phyloP scores from a whole-genome alignment of 2,888 invertebrate genomes.

The Apantesis nais region DNA sequence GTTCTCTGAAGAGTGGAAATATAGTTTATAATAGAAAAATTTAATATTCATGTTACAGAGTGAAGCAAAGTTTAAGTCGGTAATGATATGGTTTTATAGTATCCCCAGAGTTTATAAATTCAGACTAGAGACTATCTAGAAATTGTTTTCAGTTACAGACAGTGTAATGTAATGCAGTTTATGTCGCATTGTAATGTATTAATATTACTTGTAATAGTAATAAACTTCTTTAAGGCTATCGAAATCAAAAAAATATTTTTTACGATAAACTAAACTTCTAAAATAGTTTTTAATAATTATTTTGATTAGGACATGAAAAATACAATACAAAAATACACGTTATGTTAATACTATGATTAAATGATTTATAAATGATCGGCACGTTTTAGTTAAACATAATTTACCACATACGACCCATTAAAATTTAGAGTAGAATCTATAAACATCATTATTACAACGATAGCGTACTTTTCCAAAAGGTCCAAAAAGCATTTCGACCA shows the following conservation, averaged over 20 bases:
- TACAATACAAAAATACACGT: background rate
- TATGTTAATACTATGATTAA: too few species aligned
- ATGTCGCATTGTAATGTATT: background rate
- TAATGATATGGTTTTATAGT: conserved; percentile 27
- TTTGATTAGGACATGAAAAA: background rate
- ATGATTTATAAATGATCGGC: too few species aligned
- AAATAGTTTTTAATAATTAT: background rate
- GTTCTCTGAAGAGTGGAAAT: conserved; percentile 9
- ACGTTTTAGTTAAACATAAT: background rate
- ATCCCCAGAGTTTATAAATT: conserved; percentile 21
- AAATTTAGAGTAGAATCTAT: conserved; percentile 10
- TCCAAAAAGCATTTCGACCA: conserved; percentile 36
- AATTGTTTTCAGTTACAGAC: conserved; percentile 28
- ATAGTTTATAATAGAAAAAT: conserved; percentile 11
- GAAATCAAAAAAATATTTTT: background rate
- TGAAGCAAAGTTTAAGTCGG: conserved; percentile 23
- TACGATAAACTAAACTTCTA: background rate
- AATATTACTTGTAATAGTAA: background rate
- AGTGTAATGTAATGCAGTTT: conserved; percentile 45
- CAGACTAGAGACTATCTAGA: conserved; percentile 19
- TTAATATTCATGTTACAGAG: conserved; percentile 25
- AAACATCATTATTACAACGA: conserved; percentile 13
- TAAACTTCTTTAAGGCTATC: background rate
- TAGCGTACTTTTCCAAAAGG: conserved; percentile 22
- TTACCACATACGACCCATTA: background rate